Evolutionary conservation across 1,140 invertebrate species (phyloP).

Genomic region (Portunus trituberculatus): DNA sequence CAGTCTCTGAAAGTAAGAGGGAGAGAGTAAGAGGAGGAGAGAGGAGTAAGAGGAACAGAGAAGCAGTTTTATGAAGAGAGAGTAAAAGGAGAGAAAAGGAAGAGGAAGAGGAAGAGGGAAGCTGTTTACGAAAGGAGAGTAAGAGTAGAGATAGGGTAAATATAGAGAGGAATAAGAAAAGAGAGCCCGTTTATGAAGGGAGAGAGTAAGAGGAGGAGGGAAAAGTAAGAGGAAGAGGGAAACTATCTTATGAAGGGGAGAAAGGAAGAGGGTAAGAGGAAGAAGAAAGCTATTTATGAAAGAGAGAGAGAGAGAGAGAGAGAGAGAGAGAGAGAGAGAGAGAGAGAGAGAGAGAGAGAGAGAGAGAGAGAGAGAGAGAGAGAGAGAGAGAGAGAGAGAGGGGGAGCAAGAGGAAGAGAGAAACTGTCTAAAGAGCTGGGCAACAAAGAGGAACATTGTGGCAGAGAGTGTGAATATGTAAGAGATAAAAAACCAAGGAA

Average conservation of each 20-base stretch:
- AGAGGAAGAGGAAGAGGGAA: background rate
- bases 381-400: background rate
- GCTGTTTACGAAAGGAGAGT: no score
- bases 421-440: background rate
- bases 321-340: background rate
- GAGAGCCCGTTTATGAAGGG: slow-evolving; percentile 42
- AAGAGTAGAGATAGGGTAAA: no score
- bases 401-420: background rate
- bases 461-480: background rate
- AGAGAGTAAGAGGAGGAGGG: slow-evolving; percentile 10
- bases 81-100: background rate
- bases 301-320: background rate
- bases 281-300: background rate
- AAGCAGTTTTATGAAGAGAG: background rate
- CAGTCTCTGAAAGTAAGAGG: slow-evolving; percentile 35
- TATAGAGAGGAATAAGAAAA: background rate
- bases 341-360: background rate
- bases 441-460: background rate
- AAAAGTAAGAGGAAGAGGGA: background rate
- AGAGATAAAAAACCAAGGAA: background rate
- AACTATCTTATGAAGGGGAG: background rate
- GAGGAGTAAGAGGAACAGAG: slow-evolving; percentile 4
- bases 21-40: background rate
- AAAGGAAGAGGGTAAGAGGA: background rate
- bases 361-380: background rate